Base-by-base conservation (phyloP, 1,140 invertebrate species). In the Harpegnathos saltator region DNA sequence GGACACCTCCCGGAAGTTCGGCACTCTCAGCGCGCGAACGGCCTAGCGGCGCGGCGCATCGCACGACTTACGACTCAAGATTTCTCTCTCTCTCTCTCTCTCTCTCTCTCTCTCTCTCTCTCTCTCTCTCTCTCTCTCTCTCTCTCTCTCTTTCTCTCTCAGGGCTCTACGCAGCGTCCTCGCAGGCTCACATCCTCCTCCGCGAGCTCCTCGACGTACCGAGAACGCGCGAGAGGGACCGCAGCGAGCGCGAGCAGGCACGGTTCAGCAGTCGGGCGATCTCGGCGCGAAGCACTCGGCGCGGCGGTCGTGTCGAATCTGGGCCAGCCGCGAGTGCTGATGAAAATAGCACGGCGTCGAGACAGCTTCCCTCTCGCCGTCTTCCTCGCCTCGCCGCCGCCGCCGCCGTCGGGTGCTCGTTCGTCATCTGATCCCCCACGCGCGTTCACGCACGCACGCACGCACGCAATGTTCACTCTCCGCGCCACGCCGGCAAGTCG, bases 321-420 rank as follows among this genome's bases (percentile, higher is more conserved):
- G 91, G 92, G 91, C 91, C 91, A 92, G 89, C 88, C 84, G 73
- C 91, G 80, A 86, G 87, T 89, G 87, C 38, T 82, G 91, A 88
- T 92, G 84, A 90, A 93, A 93, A 93, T 93, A 93, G 92, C 89
- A 91, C 90, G 87, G 83, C 89, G 90, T 82, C 91, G 86, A 90
- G 88, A 90, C 89, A 85, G 81, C 80, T 75, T 61, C 82, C 80
- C 63, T 82, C 38, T 68, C 59, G 15, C 24, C 44, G 66, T 38
- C 72, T 22, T 38, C 48, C 61, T 44, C 38, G n/a, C 19, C 56
- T 71, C 72, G n/a, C 63, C 29, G 29, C 29, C 52, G 29, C 29
- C 62, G 4, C 14, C 84, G 63, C 24, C 54, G 71, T 44, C 83
- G 63, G 24, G 38, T 7, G 38, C 38, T 44, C 4, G 26, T 48